Evolutionary conservation across 2,888 invertebrate species (phyloP).

Genomic region (Morpho helenor): DNA sequence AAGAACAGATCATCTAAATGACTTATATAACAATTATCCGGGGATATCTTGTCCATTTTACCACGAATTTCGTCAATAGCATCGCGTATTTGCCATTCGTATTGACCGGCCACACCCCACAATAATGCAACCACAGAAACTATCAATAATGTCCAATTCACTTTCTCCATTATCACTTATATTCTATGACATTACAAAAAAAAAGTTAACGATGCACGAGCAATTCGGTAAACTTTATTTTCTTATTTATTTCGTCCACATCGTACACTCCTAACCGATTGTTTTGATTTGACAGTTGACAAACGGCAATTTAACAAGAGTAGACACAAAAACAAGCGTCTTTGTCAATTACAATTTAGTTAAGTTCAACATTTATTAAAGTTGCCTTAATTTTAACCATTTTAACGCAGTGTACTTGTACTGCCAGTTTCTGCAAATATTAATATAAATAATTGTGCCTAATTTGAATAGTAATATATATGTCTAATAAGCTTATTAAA

Average conservation of each 20-base stretch:
- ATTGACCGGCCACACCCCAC: constrained; percentile 89
- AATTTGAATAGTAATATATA: too few relatives aligned
- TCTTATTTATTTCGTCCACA: constrained; percentile 8
- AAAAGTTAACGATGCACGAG: constrained; percentile 9
- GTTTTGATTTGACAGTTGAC: constrained; percentile 2
- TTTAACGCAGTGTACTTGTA: too few relatives aligned
- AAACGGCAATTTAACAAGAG: not conserved
- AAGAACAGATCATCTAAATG: constrained; percentile 91
- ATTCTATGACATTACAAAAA: constrained; percentile 20
- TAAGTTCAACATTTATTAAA: too few relatives aligned
- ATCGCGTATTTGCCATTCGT: constrained; percentile 95
- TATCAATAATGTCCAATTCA: constrained; percentile 49
- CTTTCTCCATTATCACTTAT: constrained; percentile 52
- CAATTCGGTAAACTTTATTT: constrained; percentile 7
- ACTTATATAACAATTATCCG: constrained; percentile 94
- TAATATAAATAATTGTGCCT: too few relatives aligned
- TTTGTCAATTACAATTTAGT: too few relatives aligned
- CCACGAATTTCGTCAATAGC: constrained; percentile 92
- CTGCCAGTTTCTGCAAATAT: too few relatives aligned
- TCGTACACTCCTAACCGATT: constrained; percentile 12
- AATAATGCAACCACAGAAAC: constrained; percentile 62
- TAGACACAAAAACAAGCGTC: too few relatives aligned
- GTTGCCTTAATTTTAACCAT: too few relatives aligned
- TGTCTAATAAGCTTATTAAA: too few relatives aligned
- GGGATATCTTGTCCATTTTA: constrained; percentile 89